Conservation (phyloP, 1,140 invertebrate genomes). For the Ostrea denselamellosa region DNA sequence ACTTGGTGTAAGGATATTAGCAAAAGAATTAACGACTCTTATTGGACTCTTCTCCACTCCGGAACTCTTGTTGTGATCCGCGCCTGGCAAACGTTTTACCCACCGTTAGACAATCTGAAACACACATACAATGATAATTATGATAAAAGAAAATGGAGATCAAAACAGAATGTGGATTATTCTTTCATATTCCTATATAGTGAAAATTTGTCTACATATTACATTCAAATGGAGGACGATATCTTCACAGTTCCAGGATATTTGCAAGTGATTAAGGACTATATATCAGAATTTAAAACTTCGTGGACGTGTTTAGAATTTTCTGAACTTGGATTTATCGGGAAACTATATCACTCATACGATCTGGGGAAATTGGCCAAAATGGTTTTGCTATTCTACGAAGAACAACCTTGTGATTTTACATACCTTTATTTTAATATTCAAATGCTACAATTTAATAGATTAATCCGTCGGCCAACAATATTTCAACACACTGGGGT, state of each 20-base stretch:
- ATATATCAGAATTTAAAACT: constrained; percentile 61
- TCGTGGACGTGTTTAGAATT: constrained; percentile 75
- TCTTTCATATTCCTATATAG: constrained; percentile 73
- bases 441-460: constrained; percentile 61
- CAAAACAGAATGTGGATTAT: constrained; percentile 77
- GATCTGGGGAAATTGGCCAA: constrained; percentile 72
- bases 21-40: constrained; percentile 54
- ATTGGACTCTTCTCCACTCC: constrained; percentile 49
- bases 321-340: constrained; percentile 75
- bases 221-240: constrained; percentile 77
- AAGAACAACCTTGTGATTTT: constrained; percentile 77
- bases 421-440: constrained; percentile 75
- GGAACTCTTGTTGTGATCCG: constrained; percentile 75
- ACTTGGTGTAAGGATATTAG: constrained; percentile 58
- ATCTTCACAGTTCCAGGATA: constrained; percentile 68
- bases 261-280: constrained; percentile 68
- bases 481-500: constrained; percentile 77
- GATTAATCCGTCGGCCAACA: constrained; percentile 66
- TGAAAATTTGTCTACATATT: constrained; percentile 69
- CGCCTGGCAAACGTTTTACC: constrained; percentile 70
- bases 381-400: constrained; percentile 75
- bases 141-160: constrained; percentile 71
- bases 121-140: constrained; percentile 73
- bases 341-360: constrained; percentile 74
- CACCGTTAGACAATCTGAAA: constrained; percentile 68